Percentiles rank a stretch among this genome's conserved stretches.
Conservation (phyloP, 1,140 invertebrate genomes). For the Eupristina koningsbergeri region DNA sequence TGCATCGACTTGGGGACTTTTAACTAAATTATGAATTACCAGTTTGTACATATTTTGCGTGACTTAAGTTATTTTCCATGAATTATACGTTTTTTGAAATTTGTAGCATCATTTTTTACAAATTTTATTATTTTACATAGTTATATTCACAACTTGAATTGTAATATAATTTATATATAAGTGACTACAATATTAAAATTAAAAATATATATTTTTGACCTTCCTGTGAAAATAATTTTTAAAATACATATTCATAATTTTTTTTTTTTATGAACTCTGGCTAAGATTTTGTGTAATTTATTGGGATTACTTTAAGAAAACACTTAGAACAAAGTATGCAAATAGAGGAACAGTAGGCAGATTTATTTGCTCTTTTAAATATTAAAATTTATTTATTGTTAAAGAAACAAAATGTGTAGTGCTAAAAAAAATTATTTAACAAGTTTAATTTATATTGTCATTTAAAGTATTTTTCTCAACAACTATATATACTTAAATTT, state of each 20-base stretch:
- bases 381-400: neutral
- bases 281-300: neutral
- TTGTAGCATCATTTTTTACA: neutral
- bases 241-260: slow-evolving; percentile 8
- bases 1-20: neutral
- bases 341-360: neutral
- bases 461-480: neutral
- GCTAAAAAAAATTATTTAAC: neutral
- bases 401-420: neutral
- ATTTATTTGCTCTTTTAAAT: neutral
- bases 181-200: slow-evolving; percentile 2
- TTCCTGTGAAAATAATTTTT: neutral
- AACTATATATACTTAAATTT: neutral
- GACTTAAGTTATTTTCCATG: neutral
- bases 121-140: slow-evolving; percentile 25
- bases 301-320: neutral
- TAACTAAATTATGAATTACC: neutral
- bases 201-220: slow-evolving; percentile 8
- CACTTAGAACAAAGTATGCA: neutral
- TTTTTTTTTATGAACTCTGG: neutral
- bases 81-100: slow-evolving; percentile 11
- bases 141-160: neutral
- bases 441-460: neutral
- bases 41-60: neutral
- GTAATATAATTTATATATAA: neutral